Evolutionary conservation across 2,888 invertebrate species (phyloP).

Genomic region (Philaethria dido): DNA sequence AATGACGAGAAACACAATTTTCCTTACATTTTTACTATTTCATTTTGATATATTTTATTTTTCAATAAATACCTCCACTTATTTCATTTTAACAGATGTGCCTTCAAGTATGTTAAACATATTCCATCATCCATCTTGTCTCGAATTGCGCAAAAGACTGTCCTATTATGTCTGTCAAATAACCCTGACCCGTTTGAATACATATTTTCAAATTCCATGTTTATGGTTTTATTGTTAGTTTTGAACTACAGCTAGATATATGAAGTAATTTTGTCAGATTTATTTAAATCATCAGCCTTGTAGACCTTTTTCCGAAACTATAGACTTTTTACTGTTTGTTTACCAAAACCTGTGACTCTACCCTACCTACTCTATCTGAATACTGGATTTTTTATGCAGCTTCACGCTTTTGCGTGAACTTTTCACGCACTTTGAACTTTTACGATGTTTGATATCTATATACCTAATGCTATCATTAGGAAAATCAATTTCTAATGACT

Average conservation of each 20-base stretch:
- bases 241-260: not conserved
- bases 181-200: constrained; percentile 7
- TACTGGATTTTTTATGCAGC: too few relatives aligned
- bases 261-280: not conserved
- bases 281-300: not conserved
- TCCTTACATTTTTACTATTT: not conserved
- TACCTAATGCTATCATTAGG: too few relatives aligned
- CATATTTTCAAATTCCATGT: not conserved
- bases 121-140: constrained; percentile 2
- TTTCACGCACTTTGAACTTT: too few relatives aligned
- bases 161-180: constrained; percentile 1
- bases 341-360: too few relatives aligned
- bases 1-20: too few relatives aligned
- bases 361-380: too few relatives aligned
- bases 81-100: not conserved
- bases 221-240: not conserved
- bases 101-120: not conserved
- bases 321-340: too few relatives aligned
- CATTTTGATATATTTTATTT: not conserved
- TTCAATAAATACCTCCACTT: not conserved
- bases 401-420: too few relatives aligned
- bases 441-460: too few relatives aligned
- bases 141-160: constrained; percentile 8
- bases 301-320: too few relatives aligned
- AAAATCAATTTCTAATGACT: too few relatives aligned